These are phyloP conservation scores for Camponotus pennsylvanicus DNA, from an alignment of 1,140 invertebrate species.

Conservation along the genomic window DNA sequence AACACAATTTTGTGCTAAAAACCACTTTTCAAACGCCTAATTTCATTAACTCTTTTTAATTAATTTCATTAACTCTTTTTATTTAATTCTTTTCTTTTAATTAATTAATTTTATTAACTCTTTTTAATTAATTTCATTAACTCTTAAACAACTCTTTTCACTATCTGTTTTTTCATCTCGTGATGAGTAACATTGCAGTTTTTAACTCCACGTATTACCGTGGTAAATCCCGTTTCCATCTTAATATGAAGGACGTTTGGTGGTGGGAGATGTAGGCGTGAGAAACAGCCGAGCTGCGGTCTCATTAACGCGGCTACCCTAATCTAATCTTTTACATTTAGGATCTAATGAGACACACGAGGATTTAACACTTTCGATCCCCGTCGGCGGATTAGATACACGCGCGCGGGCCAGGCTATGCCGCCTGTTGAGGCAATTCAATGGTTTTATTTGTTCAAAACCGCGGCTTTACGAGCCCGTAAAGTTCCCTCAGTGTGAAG, in stretches of 20 bases:
- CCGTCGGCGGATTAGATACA: background rate
- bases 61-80: too few relatives aligned
- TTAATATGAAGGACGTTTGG: background rate
- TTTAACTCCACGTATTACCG: slow-evolving; percentile 32
- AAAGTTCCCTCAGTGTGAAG: background rate
- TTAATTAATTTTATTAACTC: too few relatives aligned
- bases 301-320: slow-evolving; percentile 21
- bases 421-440: background rate
- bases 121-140: too few relatives aligned
- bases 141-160: background rate
- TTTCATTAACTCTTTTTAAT: background rate
- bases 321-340: slow-evolving; percentile 41
- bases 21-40: background rate
- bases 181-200: slow-evolving; percentile 17
- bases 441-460: slow-evolving; percentile 47
- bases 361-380: slow-evolving; percentile 34
- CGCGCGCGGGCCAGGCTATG: background rate
- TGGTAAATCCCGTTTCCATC: slow-evolving; percentile 8
- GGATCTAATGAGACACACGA: slow-evolving; percentile 23
- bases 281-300: slow-evolving; percentile 3
- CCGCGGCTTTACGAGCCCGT: slow-evolving; percentile 31
- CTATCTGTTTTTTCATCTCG: background rate
- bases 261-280: background rate
- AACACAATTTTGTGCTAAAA: background rate
- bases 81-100: too few relatives aligned